A percentile compares a stretch with the other conserved stretches of the same genome.
Evolutionary conservation across 53 echinoderm and acorn worm genomes (phyloP).

Genomic region (Astropecten irregularis): DNA sequence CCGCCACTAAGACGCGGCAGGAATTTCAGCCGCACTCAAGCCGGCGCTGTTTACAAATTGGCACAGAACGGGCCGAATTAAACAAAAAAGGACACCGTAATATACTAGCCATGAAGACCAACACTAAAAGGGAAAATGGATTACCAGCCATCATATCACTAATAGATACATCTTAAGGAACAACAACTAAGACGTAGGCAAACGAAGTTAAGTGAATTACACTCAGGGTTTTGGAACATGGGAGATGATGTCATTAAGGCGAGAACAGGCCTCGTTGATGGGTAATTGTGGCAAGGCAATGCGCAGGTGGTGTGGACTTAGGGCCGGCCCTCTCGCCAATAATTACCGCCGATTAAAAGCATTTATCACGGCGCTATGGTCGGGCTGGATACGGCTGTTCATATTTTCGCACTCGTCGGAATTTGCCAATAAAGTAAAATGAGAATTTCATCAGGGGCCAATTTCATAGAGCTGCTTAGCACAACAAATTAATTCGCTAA

Average conservation of each 20-base stretch:
- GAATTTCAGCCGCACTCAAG: neutral
- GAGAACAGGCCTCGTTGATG: neutral
- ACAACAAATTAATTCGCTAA: too few relatives aligned
- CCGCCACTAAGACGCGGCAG: conserved; percentile 20
- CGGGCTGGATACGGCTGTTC: neutral
- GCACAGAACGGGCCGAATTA: conserved; percentile 33
- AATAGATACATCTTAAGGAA: conserved; percentile 49
- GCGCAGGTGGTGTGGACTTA: conserved; percentile 33
- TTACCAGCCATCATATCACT: too few relatives aligned
- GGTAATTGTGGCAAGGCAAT: neutral
- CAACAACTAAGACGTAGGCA: conserved; percentile 28
- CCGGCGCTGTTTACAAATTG: conserved; percentile 27
- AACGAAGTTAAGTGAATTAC: conserved; percentile 43
- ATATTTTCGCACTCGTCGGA: too few relatives aligned
- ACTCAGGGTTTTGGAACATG: conserved; percentile 7
- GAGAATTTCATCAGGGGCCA: too few relatives aligned
- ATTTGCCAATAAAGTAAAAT: too few relatives aligned
- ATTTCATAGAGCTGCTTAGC: too few relatives aligned
- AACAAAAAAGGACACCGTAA: too few relatives aligned
- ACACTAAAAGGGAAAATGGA: too few relatives aligned
- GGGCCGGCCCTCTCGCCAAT: conserved; percentile 5
- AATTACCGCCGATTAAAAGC: conserved; percentile 9
- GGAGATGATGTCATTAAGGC: conserved; percentile 41
- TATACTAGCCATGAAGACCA: too few relatives aligned
- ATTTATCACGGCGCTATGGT: conserved; percentile 19